Base-by-base conservation (phyloP, 1,140 invertebrate species). In the Triops cancriformis region DNA sequence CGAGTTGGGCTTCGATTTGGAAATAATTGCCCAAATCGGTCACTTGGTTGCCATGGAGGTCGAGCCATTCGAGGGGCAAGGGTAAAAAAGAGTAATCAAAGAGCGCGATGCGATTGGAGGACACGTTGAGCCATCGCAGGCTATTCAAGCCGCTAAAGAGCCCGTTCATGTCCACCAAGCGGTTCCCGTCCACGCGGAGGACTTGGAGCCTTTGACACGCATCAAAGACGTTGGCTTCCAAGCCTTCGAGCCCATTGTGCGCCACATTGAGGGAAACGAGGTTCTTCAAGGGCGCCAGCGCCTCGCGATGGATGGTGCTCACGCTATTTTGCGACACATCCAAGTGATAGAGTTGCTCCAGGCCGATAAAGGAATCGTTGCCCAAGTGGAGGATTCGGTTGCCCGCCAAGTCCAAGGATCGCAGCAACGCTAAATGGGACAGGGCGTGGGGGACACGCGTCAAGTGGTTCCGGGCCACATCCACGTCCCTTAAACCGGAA, bases 71-170 rank as follows among this genome's bases (percentile, higher is more conserved):
- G 73, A 96, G 86, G 83, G 93, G 94, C 73, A 88, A 89, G 11
- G 94, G 94, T 79, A 96, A 90, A 83, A 94, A 93, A 18, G 93
- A 93, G 83, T 94, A 95, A 83, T 96, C 94, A 83, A 95, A 95
- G 92, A 93, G 94, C 73, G 93, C 90, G 82, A 96, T 86, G 82
- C 87, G 87, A 87, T 96, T 96, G 85, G 94, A 92, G 1, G 93
- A 94, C n/a, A 95, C 86, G 84, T 96, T 96, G 45, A 96, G 85
- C 90, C 94, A 92, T 80, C 95, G 84, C 37, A 96, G 86, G 79
- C 90, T 92, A 0, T 91, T 88, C 10, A 96, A 85, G 14, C 91
- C 91, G 28, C 91, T 89, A 82, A 96, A 94, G 4, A 94, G 90
- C 0, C 93, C 93, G 84, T 94, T 93, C 51, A 96, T 92, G 81